Percentiles rank a stretch among this genome's conserved stretches.
These are phyloP conservation scores for Callorhinus ursinus DNA, from an alignment of 2,113 vertebrate species.

Conservation along the genomic window DNA sequence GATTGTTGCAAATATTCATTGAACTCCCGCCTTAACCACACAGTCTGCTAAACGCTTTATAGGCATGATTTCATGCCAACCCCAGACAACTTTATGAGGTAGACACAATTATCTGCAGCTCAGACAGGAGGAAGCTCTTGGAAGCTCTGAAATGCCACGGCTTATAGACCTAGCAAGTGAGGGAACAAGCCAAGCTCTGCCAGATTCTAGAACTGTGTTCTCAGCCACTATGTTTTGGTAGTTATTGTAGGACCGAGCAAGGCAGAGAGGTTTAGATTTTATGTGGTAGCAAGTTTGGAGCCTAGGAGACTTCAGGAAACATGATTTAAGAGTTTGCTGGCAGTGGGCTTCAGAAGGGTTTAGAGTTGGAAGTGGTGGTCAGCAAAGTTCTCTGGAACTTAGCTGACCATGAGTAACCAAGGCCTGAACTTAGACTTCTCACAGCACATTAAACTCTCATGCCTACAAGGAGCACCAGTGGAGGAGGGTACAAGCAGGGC, in stretches of 20 bases:
- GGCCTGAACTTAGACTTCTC: background rate
- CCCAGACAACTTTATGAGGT: background rate
- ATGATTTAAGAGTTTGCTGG: background rate
- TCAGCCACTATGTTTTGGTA: background rate
- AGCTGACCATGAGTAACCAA: background rate
- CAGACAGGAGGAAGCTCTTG: background rate
- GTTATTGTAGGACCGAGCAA: background rate
- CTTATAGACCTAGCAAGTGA: background rate
- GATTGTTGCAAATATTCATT: background rate
- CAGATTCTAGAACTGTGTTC: background rate
- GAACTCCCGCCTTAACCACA: background rate
- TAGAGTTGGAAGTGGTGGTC: background rate
- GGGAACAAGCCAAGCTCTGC: background rate
- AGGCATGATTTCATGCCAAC: background rate
- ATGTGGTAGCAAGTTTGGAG: background rate
- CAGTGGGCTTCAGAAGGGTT: background rate
- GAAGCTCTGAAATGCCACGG: background rate
- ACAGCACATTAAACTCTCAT: background rate
- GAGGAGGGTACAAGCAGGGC: background rate
- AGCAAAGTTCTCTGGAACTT: background rate
- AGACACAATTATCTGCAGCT: background rate
- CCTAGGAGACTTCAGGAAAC: background rate
- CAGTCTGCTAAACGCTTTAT: background rate
- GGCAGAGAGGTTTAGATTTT: background rate
- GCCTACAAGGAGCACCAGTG: background rate